A percentile compares a stretch with the other conserved stretches of the same genome.
Conservation (phyloP, 2,797 vertebrate genomes). For the Apogon hyalosoma region DNA sequence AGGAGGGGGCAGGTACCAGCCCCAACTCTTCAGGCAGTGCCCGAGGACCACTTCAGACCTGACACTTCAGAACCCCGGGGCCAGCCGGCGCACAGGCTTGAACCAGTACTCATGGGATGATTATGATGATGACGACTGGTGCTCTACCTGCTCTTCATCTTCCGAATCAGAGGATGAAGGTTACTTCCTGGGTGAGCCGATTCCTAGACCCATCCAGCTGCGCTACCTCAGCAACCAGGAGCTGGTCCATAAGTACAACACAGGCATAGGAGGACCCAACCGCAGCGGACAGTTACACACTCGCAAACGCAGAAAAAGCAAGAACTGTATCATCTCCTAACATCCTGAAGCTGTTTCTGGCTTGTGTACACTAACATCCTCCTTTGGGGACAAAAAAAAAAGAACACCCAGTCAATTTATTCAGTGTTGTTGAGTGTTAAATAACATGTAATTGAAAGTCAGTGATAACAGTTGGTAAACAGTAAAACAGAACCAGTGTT, state of each 20-base stretch:
- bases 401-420: conserved; percentile 55
- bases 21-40: conserved; percentile 91
- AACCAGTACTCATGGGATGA: conserved; percentile 90
- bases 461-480: conserved; percentile 71
- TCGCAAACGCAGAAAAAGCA: conserved; percentile 97
- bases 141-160: conserved; percentile 98
- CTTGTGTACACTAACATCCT: conserved; percentile 54
- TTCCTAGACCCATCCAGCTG: conserved; percentile 92
- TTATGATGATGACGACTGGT: conserved; percentile 93
- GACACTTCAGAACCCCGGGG: conserved; percentile 93
- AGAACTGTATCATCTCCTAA: conserved; percentile 99
- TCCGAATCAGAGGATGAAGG: conserved; percentile 98
- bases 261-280: conserved; percentile 78
- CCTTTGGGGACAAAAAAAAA: conserved; percentile 45
- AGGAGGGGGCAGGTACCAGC: conserved; percentile 76
- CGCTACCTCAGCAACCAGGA: conserved; percentile 95
- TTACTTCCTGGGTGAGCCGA: conserved; percentile 97
- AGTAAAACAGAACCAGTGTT: conserved; percentile 73
- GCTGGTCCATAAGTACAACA: conserved; percentile 93
- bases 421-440: conserved; percentile 71
- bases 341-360: conserved; percentile 27
- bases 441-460: conserved; percentile 75
- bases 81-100: conserved; percentile 83
- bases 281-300: conserved; percentile 91
- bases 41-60: conserved; percentile 97